These are phyloP conservation scores for Abrostola triplasia DNA, from an alignment of 2,888 invertebrate species.

Conservation along the genomic window DNA sequence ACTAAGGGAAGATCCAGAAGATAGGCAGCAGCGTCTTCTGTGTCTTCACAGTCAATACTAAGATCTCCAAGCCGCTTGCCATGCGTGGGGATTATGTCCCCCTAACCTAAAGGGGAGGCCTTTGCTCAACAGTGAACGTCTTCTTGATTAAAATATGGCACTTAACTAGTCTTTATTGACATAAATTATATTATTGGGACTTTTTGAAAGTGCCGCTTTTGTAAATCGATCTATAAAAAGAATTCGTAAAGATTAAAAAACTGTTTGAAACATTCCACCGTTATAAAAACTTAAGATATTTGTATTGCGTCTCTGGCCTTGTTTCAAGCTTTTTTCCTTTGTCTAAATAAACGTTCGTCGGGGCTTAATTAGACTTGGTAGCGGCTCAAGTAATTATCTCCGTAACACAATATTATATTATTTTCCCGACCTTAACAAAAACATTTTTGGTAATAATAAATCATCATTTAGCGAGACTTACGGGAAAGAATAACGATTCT, in stretches of 20 bases:
- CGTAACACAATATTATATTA: slow-evolving; percentile 44
- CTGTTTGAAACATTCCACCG: background rate
- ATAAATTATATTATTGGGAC: too few relatives aligned
- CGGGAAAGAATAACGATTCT: slow-evolving; percentile 33
- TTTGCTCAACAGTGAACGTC: too few relatives aligned
- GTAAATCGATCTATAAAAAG: background rate
- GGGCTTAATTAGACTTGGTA: slow-evolving; percentile 47
- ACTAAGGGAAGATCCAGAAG: too few relatives aligned
- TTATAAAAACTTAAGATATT: slow-evolving; percentile 24
- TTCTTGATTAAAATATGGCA: too few relatives aligned
- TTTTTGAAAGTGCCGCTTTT: too few relatives aligned
- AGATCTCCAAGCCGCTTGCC: too few relatives aligned
- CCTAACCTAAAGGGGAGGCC: too few relatives aligned
- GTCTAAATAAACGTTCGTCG: slow-evolving; percentile 32
- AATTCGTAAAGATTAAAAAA: background rate
- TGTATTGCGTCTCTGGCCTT: slow-evolving; percentile 12
- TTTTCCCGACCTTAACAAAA: slow-evolving; percentile 40
- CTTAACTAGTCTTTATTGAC: too few relatives aligned
- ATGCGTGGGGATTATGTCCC: too few relatives aligned
- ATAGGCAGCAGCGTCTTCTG: too few relatives aligned
- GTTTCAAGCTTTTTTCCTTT: slow-evolving; percentile 20
- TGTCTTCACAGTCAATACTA: too few relatives aligned
- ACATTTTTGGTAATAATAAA: slow-evolving; percentile 46
- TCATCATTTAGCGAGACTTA: slow-evolving; percentile 32
- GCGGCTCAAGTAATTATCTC: slow-evolving; percentile 48